Conservation (phyloP, 2,113 vertebrate genomes). For the Pantherophis guttatus region DNA sequence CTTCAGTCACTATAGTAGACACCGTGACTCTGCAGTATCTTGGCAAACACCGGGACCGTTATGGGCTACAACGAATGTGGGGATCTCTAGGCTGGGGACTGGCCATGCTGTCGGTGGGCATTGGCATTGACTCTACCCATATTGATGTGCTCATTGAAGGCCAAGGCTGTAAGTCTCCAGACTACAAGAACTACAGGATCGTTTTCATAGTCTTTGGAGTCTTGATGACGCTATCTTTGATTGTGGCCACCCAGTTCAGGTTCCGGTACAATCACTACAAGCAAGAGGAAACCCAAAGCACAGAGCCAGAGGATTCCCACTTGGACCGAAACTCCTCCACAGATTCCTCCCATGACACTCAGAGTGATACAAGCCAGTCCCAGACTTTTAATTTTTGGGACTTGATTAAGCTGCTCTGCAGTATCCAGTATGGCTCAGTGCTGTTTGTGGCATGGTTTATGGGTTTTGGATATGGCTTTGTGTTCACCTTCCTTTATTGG, state of each 20-base stretch:
- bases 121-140: conserved; percentile 92
- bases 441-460: conserved; percentile 98
- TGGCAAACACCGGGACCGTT: conserved; percentile 88
- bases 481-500: conserved; percentile 98
- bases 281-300: conserved; percentile 60
- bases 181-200: conserved; percentile 89
- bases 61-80: conserved; percentile 98
- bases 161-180: conserved; percentile 77
- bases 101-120: conserved; percentile 93
- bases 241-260: conserved; percentile 91
- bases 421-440: conserved; percentile 89
- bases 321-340: conserved; percentile 67
- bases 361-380: conserved; percentile 33
- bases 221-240: conserved; percentile 86
- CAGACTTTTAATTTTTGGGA: conserved; percentile 83
- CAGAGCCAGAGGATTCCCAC: conserved; percentile 71
- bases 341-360: conserved; percentile 58
- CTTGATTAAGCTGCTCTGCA: conserved; percentile 86
- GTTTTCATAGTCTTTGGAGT: conserved; percentile 95
- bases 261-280: conserved; percentile 77
- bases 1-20: conserved; percentile 95
- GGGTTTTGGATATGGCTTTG: conserved; percentile 97
- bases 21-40: conserved; percentile 94
- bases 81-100: conserved; percentile 96
- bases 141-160: conserved; percentile 69